These are phyloP conservation scores for Gadopsis bispinosus DNA, from an alignment of 2,797 vertebrate species.

Conservation along the genomic window DNA sequence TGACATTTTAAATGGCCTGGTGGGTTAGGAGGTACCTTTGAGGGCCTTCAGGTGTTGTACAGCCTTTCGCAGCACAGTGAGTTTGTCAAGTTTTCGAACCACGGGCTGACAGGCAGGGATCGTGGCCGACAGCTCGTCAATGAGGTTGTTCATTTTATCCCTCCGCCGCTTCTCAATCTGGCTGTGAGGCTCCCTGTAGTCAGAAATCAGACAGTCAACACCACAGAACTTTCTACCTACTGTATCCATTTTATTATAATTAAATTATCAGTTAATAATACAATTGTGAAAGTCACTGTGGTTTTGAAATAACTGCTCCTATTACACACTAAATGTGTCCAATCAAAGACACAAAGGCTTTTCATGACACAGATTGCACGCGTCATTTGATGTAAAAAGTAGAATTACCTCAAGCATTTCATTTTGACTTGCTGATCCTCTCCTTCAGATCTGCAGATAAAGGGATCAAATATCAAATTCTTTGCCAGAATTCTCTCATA, in stretches of 20 bases:
- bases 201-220: background rate
- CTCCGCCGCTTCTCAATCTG: constrained; percentile 94
- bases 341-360: background rate
- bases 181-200: constrained; percentile 91
- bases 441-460: constrained; percentile 72
- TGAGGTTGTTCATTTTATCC: constrained; percentile 97
- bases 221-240: background rate
- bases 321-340: constrained; percentile 1
- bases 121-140: constrained; percentile 93
- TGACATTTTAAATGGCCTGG: background rate
- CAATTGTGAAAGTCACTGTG: background rate
- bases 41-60: constrained; percentile 94
- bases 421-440: constrained; percentile 81
- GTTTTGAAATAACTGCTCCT: constrained; percentile 12
- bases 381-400: background rate
- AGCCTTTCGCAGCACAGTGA: constrained; percentile 93
- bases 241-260: background rate
- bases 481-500: background rate
- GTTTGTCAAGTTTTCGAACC: constrained; percentile 93
- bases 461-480: background rate
- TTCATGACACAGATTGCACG: background rate
- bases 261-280: background rate
- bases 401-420: constrained; percentile 79
- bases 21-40: constrained; percentile 83
- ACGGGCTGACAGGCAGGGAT: constrained; percentile 93